Conservation (phyloP, 2,797 vertebrate genomes). For the Danio kyathit region DNA sequence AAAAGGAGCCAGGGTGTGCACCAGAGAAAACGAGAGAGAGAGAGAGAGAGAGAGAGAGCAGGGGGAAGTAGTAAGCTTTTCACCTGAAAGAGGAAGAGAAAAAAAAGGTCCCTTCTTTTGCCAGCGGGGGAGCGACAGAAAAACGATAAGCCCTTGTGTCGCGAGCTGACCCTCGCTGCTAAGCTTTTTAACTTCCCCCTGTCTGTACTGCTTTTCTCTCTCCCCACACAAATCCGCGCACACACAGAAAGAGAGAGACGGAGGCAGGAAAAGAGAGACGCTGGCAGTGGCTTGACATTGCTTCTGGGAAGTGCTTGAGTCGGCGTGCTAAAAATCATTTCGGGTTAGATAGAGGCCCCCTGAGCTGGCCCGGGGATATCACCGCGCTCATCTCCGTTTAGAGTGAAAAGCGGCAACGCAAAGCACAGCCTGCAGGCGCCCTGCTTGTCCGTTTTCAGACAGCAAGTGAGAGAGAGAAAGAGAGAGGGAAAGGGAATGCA, state of each 20-base stretch:
- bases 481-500: slow-evolving; percentile 20
- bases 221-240: slow-evolving; percentile 39
- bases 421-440: slow-evolving; percentile 80
- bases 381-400: slow-evolving; percentile 83
- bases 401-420: slow-evolving; percentile 57
- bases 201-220: slow-evolving; percentile 71
- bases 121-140: slow-evolving; percentile 83
- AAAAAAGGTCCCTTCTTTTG: slow-evolving; percentile 75
- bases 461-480: slow-evolving; percentile 77
- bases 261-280: slow-evolving; percentile 45
- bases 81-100: slow-evolving; percentile 73
- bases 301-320: slow-evolving; percentile 94
- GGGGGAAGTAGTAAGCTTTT: slow-evolving; percentile 78
- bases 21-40: slow-evolving; percentile 69
- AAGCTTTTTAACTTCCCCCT: slow-evolving; percentile 86
- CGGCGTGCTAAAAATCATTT: slow-evolving; percentile 81
- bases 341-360: slow-evolving; percentile 80
- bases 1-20: slow-evolving; percentile 69
- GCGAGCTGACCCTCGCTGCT: slow-evolving; percentile 78
- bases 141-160: slow-evolving; percentile 86
- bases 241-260: slow-evolving; percentile 42
- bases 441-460: slow-evolving; percentile 73
- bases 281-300: slow-evolving; percentile 82
- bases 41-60: slow-evolving; percentile 68
- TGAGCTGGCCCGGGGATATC: slow-evolving; percentile 84